These are phyloP conservation scores for Columbina picui DNA, from an alignment of 2,113 vertebrate genomes.

Conservation along the genomic window DNA sequence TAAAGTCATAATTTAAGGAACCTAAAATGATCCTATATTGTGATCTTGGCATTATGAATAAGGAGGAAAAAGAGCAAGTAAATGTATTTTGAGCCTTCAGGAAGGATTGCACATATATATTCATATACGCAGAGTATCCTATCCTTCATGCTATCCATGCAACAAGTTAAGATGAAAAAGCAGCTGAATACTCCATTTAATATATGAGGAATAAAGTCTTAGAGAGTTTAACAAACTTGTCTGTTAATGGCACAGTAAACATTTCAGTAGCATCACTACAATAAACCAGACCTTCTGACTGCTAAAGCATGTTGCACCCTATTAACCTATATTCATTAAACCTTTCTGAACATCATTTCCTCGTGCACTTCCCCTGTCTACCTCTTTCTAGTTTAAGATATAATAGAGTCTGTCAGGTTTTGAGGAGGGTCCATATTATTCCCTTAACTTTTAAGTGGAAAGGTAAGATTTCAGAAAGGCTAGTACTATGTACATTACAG, in stretches of 20 bases:
- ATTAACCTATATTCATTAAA: not conserved
- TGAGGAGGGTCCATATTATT: not conserved
- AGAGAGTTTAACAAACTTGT: not conserved
- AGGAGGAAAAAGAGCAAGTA: not conserved
- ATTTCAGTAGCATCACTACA: not conserved
- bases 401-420: not conserved
- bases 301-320: not conserved
- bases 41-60: not conserved
- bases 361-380: not conserved
- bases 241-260: not conserved
- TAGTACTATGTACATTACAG: not conserved
- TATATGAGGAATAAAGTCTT: not conserved
- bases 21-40: fast-evolving
- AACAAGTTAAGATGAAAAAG: not conserved
- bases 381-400: not conserved
- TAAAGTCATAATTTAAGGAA: not conserved
- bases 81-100: not conserved
- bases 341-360: not conserved
- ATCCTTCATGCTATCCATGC: not conserved
- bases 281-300: not conserved
- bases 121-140: not conserved
- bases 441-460: not conserved
- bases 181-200: not conserved
- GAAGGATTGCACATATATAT: not conserved
- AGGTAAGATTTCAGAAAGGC: not conserved